phyloP scores from a whole-genome alignment of 2,888 invertebrate species.

The Oscheius sp. region DNA sequence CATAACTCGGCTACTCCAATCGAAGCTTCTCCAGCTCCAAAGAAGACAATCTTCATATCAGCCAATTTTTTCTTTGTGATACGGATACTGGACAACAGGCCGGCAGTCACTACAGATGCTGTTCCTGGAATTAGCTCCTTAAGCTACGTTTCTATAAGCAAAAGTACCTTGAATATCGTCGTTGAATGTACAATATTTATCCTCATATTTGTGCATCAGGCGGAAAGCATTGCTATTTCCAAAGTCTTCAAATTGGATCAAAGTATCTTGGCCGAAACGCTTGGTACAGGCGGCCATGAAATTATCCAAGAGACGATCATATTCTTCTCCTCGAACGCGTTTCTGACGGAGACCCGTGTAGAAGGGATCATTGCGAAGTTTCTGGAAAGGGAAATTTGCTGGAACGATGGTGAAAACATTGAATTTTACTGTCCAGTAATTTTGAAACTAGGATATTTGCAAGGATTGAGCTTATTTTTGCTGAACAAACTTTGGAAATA shows the following conservation, averaged over 20 bases:
- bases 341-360: slow-evolving; percentile 92
- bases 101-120: slow-evolving; percentile 93
- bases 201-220: slow-evolving; percentile 88
- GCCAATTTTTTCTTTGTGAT: slow-evolving; percentile 85
- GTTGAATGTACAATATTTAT: slow-evolving; percentile 93
- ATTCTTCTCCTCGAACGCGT: slow-evolving; percentile 85
- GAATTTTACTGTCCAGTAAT: no score
- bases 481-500: no score
- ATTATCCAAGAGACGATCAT: slow-evolving; percentile 94
- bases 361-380: slow-evolving; percentile 88
- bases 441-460: no score
- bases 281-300: slow-evolving; percentile 79
- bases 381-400: slow-evolving; percentile 74
- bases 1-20: slow-evolving; percentile 92
- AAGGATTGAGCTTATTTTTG: no score
- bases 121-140: slow-evolving; percentile 76
- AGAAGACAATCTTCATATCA: slow-evolving; percentile 90
- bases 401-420: no score
- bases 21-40: slow-evolving; percentile 96
- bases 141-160: background rate
- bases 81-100: slow-evolving; percentile 86
- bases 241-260: slow-evolving; percentile 94
- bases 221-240: slow-evolving; percentile 96
- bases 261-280: slow-evolving; percentile 76
- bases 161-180: slow-evolving; percentile 92